phyloP scores from a whole-genome alignment of 1,140 invertebrate genomes.

The Platorchestia sp. region DNA sequence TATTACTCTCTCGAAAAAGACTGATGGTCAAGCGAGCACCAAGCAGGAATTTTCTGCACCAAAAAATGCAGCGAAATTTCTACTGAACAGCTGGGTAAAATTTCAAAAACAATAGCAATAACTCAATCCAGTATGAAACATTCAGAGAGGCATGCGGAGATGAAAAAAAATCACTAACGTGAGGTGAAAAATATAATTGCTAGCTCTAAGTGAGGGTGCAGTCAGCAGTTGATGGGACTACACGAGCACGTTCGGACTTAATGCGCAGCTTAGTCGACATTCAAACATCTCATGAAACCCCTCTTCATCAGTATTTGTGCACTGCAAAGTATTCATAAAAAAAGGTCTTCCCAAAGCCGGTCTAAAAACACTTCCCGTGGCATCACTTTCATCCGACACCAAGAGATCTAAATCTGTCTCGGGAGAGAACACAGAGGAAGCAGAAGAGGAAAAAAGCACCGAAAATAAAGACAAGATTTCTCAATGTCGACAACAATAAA shows the following conservation, averaged over 20 bases:
- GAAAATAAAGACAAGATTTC: conserved; percentile 1
- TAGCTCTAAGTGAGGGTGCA: not conserved
- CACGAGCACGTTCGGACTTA: not conserved
- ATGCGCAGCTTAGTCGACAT: not conserved
- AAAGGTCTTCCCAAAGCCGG: not conserved
- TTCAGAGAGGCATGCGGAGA: not conserved
- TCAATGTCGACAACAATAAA: not conserved
- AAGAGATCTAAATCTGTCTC: conserved; percentile 42
- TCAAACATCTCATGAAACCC: not conserved
- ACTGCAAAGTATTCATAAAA: not conserved
- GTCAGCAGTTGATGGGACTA: not conserved
- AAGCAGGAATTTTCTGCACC: not conserved
- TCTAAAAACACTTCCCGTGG: conserved; percentile 12
- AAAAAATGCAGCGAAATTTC: not conserved
- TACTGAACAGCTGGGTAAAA: not conserved
- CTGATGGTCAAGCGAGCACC: not conserved
- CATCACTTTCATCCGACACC: conserved; percentile 38
- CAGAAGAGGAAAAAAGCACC: not conserved
- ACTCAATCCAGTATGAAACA: not conserved
- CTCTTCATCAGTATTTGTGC: not conserved
- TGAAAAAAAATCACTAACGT: not conserved
- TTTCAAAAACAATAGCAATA: not conserved
- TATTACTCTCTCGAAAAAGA: not conserved
- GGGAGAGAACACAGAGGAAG: not conserved
- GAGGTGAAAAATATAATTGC: not conserved